These are phyloP conservation scores for Epistrophella euchroma DNA, from an alignment of 2,888 invertebrate species.

Conservation along the genomic window DNA sequence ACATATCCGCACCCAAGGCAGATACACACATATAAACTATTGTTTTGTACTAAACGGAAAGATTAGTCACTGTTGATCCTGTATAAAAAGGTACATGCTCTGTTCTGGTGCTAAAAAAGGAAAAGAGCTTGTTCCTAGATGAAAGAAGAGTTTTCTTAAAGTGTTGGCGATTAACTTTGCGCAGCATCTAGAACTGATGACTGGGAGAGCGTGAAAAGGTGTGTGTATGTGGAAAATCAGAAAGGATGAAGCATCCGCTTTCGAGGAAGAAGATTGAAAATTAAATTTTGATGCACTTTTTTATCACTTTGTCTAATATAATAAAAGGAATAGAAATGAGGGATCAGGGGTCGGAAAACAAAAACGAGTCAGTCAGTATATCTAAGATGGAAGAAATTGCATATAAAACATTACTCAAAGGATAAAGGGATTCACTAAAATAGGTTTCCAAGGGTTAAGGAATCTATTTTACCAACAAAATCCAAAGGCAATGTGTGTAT, in stretches of 20 bases:
- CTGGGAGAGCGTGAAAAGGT: not conserved
- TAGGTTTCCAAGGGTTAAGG: slow-evolving; percentile 58
- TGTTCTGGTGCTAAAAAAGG: slow-evolving; percentile 22
- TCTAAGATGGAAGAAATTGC: slow-evolving; percentile 4
- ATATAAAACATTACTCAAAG: slow-evolving; percentile 59
- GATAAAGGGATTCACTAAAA: slow-evolving; percentile 68
- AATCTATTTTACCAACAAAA: slow-evolving; percentile 66
- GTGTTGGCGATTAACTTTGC: slow-evolving; percentile 60
- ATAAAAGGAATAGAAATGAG: not conserved
- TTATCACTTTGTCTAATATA: slow-evolving; percentile 5
- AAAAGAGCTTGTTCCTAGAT: slow-evolving; percentile 6
- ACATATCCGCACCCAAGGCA: slow-evolving; percentile 30
- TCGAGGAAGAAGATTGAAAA: slow-evolving; percentile 58
- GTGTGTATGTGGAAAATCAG: not conserved
- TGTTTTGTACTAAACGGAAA: slow-evolving; percentile 58
- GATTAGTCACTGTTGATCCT: slow-evolving; percentile 64
- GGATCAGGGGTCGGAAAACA: not conserved
- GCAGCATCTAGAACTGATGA: slow-evolving; percentile 22
- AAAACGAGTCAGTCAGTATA: not conserved
- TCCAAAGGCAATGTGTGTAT: slow-evolving; percentile 47
- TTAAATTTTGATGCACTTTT: slow-evolving; percentile 74
- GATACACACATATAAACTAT: slow-evolving; percentile 11
- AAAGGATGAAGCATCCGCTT: slow-evolving; percentile 1
- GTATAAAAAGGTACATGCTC: slow-evolving; percentile 30
- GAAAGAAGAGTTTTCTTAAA: slow-evolving; percentile 48